A percentile compares a stretch with the other conserved stretches of the same genome.
Conservation (phyloP, 2,888 invertebrate species). For the Ptychoptera contaminata region DNA sequence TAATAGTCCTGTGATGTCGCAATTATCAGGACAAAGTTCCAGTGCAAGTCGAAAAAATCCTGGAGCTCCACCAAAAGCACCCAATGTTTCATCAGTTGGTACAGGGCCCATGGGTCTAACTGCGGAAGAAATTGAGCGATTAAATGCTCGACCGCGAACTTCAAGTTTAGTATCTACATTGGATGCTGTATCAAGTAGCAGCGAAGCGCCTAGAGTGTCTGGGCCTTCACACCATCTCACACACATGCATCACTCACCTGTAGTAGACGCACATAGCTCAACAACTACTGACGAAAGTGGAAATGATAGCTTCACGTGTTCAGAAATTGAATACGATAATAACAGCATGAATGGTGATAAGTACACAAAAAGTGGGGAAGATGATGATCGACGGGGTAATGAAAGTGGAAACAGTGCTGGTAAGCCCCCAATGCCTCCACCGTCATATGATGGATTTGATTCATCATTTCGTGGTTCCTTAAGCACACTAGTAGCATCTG, state of each 20-base stretch:
- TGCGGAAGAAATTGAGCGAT: conserved; percentile 82
- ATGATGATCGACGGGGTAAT: conserved; percentile 41
- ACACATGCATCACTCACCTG: conserved; percentile 57
- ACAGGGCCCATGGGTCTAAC: conserved; percentile 67
- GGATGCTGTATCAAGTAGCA: conserved; percentile 86
- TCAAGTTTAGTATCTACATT: conserved; percentile 83
- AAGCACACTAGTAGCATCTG: conserved; percentile 85
- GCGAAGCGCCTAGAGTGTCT: conserved; percentile 57
- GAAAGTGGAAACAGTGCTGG: conserved; percentile 35
- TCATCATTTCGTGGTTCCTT: conserved; percentile 88
- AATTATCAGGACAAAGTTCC: conserved; percentile 73
- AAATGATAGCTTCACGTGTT: conserved; percentile 95
- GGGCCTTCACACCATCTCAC: conserved; percentile 51
- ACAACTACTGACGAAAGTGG: conserved; percentile 84
- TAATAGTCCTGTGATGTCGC: conserved; percentile 86
- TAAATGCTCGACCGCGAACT: conserved; percentile 74
- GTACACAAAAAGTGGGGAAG: conserved; percentile 44
- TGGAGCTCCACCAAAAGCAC: conserved; percentile 48
- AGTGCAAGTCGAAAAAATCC: conserved; percentile 61
- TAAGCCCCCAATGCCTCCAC: conserved; percentile 54
- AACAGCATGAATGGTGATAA: conserved; percentile 71
- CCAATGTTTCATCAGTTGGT: conserved; percentile 49
- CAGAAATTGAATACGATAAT: conserved; percentile 93
- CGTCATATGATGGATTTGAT: conserved; percentile 80
- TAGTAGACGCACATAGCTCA: conserved; percentile 56